phyloP scores from a whole-genome alignment of 2,797 vertebrate genomes.

The Halcyon smyrnensis region DNA sequence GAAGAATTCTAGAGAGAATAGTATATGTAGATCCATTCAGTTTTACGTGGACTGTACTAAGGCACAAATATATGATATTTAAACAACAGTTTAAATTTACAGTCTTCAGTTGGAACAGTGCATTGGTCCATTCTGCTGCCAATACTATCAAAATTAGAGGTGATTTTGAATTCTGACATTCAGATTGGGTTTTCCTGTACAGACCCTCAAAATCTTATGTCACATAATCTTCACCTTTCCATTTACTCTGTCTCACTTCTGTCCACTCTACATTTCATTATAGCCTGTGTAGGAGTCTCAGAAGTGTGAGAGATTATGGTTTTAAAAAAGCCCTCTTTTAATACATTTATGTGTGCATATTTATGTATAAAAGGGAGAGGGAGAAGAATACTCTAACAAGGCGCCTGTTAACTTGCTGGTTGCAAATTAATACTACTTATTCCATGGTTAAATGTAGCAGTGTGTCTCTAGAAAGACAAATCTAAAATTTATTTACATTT shows the following conservation, averaged over 20 bases:
- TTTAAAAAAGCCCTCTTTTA: neutral
- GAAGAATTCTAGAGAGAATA: neutral
- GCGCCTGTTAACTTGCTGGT: neutral
- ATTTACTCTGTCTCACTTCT: neutral
- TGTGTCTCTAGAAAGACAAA: neutral
- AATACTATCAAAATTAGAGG: neutral
- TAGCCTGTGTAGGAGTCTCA: neutral
- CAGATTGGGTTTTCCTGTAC: neutral
- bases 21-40: neutral
- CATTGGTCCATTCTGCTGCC: neutral
- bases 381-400: neutral
- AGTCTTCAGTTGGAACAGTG: neutral
- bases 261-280: neutral
- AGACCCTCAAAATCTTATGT: neutral
- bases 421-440: neutral
- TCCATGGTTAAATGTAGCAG: neutral
- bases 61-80: neutral
- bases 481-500: neutral
- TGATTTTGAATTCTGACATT: neutral
- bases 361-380: neutral
- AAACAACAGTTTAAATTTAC: neutral
- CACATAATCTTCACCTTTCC: neutral
- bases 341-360: neutral
- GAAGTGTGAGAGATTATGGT: neutral
- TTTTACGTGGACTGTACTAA: neutral